These are phyloP conservation scores for Rhinoderma darwinii DNA, from an alignment of 2,113 vertebrate genomes.

Conservation along the genomic window DNA sequence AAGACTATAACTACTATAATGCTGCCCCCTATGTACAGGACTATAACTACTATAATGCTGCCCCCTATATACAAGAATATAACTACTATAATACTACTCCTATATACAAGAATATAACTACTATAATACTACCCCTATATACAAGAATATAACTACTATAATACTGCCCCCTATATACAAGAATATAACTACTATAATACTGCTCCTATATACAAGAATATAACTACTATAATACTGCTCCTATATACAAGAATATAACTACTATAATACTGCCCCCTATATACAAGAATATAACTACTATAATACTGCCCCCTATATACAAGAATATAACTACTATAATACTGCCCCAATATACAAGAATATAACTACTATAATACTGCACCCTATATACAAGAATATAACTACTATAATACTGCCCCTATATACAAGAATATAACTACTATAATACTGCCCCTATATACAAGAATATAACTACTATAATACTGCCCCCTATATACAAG, in stretches of 20 bases:
- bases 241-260: slow-evolving; percentile 17
- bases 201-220: neutral
- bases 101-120: neutral
- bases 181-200: slow-evolving; percentile 10
- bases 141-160: slow-evolving; percentile 23
- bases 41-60: slow-evolving; percentile 19
- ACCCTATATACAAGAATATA: neutral
- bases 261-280: slow-evolving; percentile 1
- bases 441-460: neutral
- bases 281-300: slow-evolving; percentile 10
- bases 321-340: neutral
- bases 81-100: slow-evolving; percentile 12
- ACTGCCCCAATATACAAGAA: neutral
- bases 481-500: neutral
- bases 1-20: slow-evolving; percentile 11
- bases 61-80: neutral
- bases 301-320: neutral
- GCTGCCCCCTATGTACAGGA: neutral
- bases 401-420: neutral
- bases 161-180: neutral
- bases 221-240: neutral
- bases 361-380: slow-evolving; percentile 15
- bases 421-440: neutral
- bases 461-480: neutral
- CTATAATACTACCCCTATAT: neutral